Evolutionary conservation across 2,888 invertebrate genomes (phyloP).

Genomic region (Petrolisthes manimaculis): DNA sequence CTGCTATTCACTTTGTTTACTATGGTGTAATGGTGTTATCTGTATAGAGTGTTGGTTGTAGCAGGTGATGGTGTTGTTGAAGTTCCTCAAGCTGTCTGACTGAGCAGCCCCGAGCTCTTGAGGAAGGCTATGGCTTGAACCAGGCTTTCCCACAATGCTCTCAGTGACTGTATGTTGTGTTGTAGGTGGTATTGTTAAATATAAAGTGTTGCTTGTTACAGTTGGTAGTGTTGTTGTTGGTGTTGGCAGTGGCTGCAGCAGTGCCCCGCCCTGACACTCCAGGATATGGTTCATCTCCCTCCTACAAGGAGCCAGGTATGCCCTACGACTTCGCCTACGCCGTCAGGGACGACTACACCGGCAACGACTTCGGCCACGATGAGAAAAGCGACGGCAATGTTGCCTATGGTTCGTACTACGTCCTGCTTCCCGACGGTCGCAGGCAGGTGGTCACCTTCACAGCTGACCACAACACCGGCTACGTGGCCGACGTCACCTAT

Average conservation of each 20-base stretch:
- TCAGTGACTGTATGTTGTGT: too few species aligned
- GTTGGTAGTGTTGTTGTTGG: neutral
- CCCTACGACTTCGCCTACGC: constrained; percentile 60
- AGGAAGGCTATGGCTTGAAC: too few species aligned
- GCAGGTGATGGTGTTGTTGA: too few species aligned
- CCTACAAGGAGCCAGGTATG: constrained; percentile 47
- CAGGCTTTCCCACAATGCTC: too few species aligned
- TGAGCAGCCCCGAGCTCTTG: too few species aligned
- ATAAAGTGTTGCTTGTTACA: neutral
- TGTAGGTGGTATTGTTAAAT: too few species aligned
- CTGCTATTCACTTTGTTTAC: too few species aligned
- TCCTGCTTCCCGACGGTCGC: constrained; percentile 60
- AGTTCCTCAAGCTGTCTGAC: too few species aligned
- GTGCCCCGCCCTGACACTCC: constrained; percentile 33
- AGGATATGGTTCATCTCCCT: constrained; percentile 18
- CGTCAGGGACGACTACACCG: constrained; percentile 57
- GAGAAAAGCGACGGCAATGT: constrained; percentile 52
- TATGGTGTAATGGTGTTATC: too few species aligned
- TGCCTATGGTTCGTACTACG: constrained; percentile 50
- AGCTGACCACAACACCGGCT: constrained; percentile 59
- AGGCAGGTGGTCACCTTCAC: constrained; percentile 58
- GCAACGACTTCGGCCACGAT: constrained; percentile 57
- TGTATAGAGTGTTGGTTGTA: too few species aligned
- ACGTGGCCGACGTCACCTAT: constrained; percentile 58
- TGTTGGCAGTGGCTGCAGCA: neutral